Conservation (phyloP, 1,140 invertebrate genomes). For the Drosophila varians region DNA sequence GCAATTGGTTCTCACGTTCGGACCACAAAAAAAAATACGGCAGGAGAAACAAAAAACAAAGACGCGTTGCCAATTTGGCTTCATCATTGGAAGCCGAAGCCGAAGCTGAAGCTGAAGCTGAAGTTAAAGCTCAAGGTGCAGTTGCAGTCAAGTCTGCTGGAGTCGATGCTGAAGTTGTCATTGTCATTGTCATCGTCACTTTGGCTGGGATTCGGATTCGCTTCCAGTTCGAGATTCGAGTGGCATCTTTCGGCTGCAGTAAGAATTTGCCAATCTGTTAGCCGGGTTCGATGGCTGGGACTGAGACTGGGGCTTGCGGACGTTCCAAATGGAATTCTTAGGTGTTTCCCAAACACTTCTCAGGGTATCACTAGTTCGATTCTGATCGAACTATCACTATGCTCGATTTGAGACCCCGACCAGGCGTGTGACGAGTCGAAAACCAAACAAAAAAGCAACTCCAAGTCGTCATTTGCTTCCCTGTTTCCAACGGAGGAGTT, state of each 20-base stretch:
- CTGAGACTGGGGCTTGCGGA: no score
- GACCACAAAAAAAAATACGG: constrained; percentile 32
- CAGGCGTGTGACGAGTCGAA: no score
- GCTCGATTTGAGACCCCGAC: no score
- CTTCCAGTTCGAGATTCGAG: constrained; percentile 1
- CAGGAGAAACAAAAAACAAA: constrained; percentile 11
- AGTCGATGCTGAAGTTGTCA: constrained; percentile 49
- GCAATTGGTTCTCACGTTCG: constrained; percentile 81
- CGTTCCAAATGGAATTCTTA: no score
- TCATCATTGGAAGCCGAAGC: constrained; percentile 55
- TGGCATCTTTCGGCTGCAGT: constrained; percentile 7
- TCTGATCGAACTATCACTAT: no score
- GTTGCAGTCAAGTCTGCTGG: constrained; percentile 40
- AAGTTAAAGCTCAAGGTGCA: constrained; percentile 36
- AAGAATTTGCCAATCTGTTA: constrained; percentile 4
- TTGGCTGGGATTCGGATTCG: constrained; percentile 21
- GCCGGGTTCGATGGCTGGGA: background rate
- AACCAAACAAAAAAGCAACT: constrained; percentile 33
- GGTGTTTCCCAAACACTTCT: no score
- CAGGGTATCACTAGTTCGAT: no score
- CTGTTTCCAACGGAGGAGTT: constrained; percentile 35
- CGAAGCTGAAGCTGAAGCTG: constrained; percentile 45
- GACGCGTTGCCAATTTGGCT: constrained; percentile 75
- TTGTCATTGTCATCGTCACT: constrained; percentile 65
- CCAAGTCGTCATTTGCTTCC: constrained; percentile 38